Percentiles rank a stretch among this genome's conserved stretches.
Conservation (phyloP, 2,797 vertebrate genomes). For the Ptychadena robeensis region DNA sequence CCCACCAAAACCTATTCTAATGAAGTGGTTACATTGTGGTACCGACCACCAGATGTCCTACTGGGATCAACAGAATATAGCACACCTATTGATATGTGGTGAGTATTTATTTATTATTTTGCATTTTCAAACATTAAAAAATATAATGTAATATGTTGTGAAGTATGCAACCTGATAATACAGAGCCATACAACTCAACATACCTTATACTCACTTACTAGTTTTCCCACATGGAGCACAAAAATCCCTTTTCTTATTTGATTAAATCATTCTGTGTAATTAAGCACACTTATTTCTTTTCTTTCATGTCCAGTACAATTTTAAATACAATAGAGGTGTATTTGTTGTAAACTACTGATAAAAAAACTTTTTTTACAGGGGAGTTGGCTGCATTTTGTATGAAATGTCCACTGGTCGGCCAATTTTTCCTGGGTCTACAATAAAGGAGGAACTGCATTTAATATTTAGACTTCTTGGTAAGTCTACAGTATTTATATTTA, state of each 20-base stretch:
- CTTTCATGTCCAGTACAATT: background rate
- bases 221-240: no score
- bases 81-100: constrained; percentile 97
- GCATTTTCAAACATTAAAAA: no score
- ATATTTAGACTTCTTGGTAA: constrained; percentile 92
- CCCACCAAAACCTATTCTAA: constrained; percentile 96
- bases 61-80: constrained; percentile 94
- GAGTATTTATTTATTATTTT: no score
- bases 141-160: no score
- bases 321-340: no score
- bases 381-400: constrained; percentile 92
- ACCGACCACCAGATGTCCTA: constrained; percentile 92
- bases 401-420: constrained; percentile 95
- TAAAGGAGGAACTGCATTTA: constrained; percentile 93
- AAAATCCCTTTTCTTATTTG: no score
- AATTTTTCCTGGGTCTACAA: constrained; percentile 93
- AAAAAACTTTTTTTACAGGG: constrained; percentile 75
- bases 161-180: no score
- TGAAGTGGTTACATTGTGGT: constrained; percentile 96
- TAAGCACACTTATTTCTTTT: no score
- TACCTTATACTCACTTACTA: no score
- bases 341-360: no score
- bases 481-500: constrained; percentile 48
- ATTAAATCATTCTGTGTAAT: background rate
- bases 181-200: no score